Conservation (phyloP, 2,888 invertebrate species). For the Zaprionus obscuricornis region DNA sequence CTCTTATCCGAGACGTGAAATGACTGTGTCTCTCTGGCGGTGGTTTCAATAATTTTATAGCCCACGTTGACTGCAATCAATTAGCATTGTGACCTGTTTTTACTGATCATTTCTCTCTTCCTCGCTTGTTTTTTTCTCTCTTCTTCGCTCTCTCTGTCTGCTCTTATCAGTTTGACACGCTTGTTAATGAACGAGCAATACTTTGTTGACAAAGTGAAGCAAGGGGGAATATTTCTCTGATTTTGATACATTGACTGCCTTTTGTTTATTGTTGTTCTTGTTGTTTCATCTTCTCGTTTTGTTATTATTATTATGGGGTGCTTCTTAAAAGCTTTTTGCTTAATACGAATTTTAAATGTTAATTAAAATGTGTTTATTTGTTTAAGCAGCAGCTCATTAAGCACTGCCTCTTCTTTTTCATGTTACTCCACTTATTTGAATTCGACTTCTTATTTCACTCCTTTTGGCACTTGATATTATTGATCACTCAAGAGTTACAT, state of each 20-base stretch:
- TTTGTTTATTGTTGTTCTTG: slow-evolving; percentile 29
- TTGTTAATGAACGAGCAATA: slow-evolving; percentile 72
- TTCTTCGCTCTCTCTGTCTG: neutral
- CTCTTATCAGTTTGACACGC: slow-evolving; percentile 73
- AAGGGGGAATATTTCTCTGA: slow-evolving; percentile 51
- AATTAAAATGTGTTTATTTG: slow-evolving; percentile 80
- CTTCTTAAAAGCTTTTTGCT: slow-evolving; percentile 72
- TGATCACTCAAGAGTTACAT: too few species aligned
- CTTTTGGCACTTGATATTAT: too few species aligned
- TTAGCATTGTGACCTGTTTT: slow-evolving; percentile 75
- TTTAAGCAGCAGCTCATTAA: slow-evolving; percentile 52
- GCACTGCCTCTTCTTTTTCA: too few species aligned
- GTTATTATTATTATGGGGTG: slow-evolving; percentile 50
- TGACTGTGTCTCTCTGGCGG: slow-evolving; percentile 71
- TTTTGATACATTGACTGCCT: slow-evolving; percentile 70
- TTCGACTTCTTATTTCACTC: slow-evolving; percentile 10
- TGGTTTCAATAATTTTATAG: slow-evolving; percentile 74
- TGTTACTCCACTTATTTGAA: neutral
- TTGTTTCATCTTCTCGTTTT: slow-evolving; percentile 23
- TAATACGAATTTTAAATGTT: slow-evolving; percentile 79
- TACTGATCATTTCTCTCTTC: slow-evolving; percentile 12
- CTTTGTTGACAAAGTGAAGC: too few species aligned
- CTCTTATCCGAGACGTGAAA: slow-evolving; percentile 70
- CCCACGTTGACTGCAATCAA: slow-evolving; percentile 72
- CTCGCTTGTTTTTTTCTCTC: neutral